Percentiles rank a stretch among this genome's conserved stretches.
phyloP scores from a whole-genome alignment of 2,113 vertebrate genomes.

The Phalacrocorax aristotelis region DNA sequence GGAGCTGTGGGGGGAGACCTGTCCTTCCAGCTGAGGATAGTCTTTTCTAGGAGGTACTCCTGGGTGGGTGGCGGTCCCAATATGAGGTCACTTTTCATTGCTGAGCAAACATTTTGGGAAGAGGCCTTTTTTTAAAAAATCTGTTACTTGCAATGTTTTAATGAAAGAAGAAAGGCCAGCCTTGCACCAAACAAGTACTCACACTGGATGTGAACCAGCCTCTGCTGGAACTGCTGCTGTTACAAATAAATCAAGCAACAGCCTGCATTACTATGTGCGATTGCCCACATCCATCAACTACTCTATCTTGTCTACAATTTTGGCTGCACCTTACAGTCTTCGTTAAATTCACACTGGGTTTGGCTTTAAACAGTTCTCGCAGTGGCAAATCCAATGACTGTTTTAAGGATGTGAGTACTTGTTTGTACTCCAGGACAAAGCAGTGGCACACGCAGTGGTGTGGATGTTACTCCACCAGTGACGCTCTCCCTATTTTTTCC shows the following conservation, averaged over 20 bases:
- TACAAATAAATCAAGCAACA: slow-evolving; percentile 1
- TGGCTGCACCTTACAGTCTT: not conserved
- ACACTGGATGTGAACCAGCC: not conserved
- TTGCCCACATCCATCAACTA: slow-evolving; percentile 36
- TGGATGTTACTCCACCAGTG: not conserved
- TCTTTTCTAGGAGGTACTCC: not conserved
- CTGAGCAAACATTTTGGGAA: not conserved
- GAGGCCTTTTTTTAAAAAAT: not conserved
- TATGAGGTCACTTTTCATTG: not conserved
- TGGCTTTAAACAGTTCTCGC: not conserved
- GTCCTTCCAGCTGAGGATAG: not conserved
- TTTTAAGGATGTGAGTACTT: not conserved
- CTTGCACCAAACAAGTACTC: not conserved
- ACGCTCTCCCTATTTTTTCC: accelerated
- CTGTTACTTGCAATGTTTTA: not conserved
- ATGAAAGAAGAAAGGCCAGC: not conserved
- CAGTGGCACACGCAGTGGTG: accelerated
- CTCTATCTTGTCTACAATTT: not conserved
- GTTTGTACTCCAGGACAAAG: not conserved
- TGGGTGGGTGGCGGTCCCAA: not conserved
- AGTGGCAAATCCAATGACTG: not conserved
- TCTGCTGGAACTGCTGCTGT: not conserved
- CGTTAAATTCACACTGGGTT: not conserved
- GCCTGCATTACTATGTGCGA: slow-evolving; percentile 20
- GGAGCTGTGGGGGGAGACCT: not conserved